phyloP scores from a whole-genome alignment of 2,797 vertebrate species.

The Spinibarbus caldwelli region DNA sequence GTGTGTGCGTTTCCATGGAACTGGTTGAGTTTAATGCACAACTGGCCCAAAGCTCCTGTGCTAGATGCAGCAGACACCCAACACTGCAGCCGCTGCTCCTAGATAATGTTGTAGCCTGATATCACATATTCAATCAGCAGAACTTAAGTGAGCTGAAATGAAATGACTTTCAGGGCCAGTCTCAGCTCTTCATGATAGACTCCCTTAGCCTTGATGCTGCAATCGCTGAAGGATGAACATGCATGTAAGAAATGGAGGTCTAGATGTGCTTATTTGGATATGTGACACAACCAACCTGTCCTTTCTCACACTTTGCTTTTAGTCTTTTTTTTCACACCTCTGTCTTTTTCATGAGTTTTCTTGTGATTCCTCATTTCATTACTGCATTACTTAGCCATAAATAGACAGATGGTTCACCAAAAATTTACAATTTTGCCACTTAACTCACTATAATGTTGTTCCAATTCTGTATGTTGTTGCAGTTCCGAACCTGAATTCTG shows the following conservation, averaged over 20 bases:
- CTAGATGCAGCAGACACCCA: conserved; percentile 37
- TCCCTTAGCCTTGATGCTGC: background rate
- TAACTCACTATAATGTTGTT: background rate
- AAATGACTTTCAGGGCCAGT: conserved; percentile 36
- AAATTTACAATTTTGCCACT: background rate
- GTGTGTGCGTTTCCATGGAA: conserved; percentile 69
- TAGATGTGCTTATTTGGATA: conserved; percentile 16
- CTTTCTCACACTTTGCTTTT: background rate
- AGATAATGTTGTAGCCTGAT: conserved; percentile 23
- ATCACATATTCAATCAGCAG: conserved; percentile 43
- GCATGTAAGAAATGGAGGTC: background rate
- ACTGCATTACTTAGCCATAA: background rate
- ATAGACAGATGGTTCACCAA: background rate
- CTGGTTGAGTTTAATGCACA: conserved; percentile 52
- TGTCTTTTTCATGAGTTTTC: background rate
- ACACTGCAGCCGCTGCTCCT: conserved; percentile 32
- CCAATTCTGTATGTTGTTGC: background rate
- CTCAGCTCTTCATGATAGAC: background rate
- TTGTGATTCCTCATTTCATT: too few species aligned
- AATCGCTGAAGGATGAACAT: background rate
- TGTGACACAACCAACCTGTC: background rate
- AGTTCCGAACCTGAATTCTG: background rate
- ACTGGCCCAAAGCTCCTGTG: conserved; percentile 44
- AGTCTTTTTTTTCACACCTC: background rate
- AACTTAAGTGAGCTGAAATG: conserved; percentile 52